These are phyloP conservation scores for Myiopsitta monachus DNA, from an alignment of 2,113 vertebrate genomes.

Conservation along the genomic window DNA sequence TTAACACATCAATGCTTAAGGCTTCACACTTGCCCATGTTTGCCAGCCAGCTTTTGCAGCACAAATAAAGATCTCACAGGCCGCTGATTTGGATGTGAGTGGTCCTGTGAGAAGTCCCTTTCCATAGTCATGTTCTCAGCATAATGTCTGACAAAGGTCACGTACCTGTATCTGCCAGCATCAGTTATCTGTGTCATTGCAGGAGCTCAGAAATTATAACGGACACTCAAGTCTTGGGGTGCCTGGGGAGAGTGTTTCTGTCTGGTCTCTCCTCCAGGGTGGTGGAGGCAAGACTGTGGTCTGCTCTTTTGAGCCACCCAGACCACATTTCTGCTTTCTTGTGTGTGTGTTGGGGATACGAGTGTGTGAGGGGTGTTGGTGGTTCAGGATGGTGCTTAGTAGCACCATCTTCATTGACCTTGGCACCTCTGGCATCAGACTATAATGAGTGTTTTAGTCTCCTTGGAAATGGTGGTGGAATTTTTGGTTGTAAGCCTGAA, in stretches of 20 bases:
- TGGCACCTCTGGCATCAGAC: accelerated
- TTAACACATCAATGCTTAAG: not conserved
- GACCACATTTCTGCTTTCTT: accelerated
- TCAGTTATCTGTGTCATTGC: not conserved
- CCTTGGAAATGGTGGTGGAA: not conserved
- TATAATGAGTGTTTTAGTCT: accelerated
- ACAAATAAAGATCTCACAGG: not conserved
- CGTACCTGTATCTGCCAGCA: not conserved
- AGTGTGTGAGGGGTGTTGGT: not conserved
- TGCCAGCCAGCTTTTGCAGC: not conserved
- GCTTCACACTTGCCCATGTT: not conserved
- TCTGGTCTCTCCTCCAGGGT: not conserved
- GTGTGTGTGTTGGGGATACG: accelerated
- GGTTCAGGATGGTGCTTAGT: not conserved
- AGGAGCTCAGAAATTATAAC: not conserved
- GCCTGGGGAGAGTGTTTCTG: not conserved
- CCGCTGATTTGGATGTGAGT: not conserved
- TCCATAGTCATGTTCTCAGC: not conserved
- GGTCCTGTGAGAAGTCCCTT: not conserved
- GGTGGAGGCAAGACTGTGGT: accelerated
- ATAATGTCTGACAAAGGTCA: not conserved
- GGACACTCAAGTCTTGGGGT: accelerated
- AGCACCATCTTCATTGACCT: not conserved
- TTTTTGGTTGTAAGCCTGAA: not conserved
- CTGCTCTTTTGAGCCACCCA: not conserved